These are phyloP conservation scores for Drosophila ustulata DNA, from an alignment of 2,888 invertebrate species.

Conservation along the genomic window DNA sequence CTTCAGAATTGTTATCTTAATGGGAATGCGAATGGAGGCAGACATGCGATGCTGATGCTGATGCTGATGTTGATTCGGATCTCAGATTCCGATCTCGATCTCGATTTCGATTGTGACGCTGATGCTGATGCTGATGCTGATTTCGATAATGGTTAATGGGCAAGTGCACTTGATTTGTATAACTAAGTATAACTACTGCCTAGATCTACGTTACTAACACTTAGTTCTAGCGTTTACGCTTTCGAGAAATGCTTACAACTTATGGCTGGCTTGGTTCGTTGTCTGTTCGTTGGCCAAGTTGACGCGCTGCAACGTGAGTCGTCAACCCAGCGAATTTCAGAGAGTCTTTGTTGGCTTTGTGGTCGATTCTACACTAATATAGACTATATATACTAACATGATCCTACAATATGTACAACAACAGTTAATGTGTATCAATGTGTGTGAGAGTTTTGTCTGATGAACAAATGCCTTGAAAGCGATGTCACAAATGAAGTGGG, in stretches of 20 bases:
- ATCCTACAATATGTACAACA: slow-evolving; percentile 36
- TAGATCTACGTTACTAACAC: slow-evolving; percentile 37
- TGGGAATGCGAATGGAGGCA: slow-evolving; percentile 41
- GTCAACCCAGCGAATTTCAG: slow-evolving; percentile 67
- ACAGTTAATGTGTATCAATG: slow-evolving; percentile 19
- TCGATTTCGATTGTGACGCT: no score
- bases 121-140: slow-evolving; percentile 9
- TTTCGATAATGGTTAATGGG: slow-evolving; percentile 52
- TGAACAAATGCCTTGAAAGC: neutral
- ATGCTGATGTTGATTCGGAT: neutral
- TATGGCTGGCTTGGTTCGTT: slow-evolving; percentile 78
- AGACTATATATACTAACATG: slow-evolving; percentile 43
- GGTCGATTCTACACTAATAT: slow-evolving; percentile 57
- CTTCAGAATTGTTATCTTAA: slow-evolving; percentile 32
- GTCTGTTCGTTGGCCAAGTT: slow-evolving; percentile 42
- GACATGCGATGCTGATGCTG: slow-evolving; percentile 47
- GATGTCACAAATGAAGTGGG: neutral
- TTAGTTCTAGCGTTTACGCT: slow-evolving; percentile 37
- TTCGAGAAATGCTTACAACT: slow-evolving; percentile 79
- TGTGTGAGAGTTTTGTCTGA: slow-evolving; percentile 8
- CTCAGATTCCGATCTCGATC: neutral
- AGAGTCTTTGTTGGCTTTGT: slow-evolving; percentile 85
- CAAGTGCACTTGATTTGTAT: slow-evolving; percentile 66
- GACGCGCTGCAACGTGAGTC: slow-evolving; percentile 42
- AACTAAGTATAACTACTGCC: slow-evolving; percentile 57